A percentile compares a stretch with the other conserved stretches of the same genome.
Conservation (phyloP, 2,888 invertebrate species). For the Diloba caeruleocephala region DNA sequence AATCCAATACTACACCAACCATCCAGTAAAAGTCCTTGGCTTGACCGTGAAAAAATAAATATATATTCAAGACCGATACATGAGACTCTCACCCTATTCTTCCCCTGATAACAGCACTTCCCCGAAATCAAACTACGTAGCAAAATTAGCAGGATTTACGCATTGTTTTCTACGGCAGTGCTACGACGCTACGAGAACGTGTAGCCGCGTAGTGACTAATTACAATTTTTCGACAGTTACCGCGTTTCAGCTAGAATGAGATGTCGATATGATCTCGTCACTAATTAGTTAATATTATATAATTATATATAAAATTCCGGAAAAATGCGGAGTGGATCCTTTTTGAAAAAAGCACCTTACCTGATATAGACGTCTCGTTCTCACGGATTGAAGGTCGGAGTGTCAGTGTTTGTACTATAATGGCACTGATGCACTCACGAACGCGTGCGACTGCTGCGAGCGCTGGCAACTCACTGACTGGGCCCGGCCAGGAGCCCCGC, state of each 20-base stretch:
- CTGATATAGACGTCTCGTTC: conserved; percentile 86
- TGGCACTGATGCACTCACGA: conserved; percentile 77
- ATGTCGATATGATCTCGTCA: conserved; percentile 38
- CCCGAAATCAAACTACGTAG: conserved; percentile 41
- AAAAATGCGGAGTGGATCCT: conserved; percentile 39
- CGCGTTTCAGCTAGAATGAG: conserved; percentile 33
- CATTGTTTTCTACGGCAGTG: conserved; percentile 57
- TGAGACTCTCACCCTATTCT: conserved; percentile 9
- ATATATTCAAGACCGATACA: conserved; percentile 31
- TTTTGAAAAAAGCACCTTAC: conserved; percentile 71
- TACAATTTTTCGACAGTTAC: conserved; percentile 40
- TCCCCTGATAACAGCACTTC: conserved; percentile 36
- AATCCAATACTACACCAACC: conserved; percentile 40
- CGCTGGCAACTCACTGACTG: conserved; percentile 81
- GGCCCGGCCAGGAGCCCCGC: conserved; percentile 84
- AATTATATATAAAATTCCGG: conserved; percentile 38
- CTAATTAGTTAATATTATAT: conserved; percentile 55
- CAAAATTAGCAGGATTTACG: conserved; percentile 41
- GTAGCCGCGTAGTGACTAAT: conserved; percentile 57
- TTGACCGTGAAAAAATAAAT: conserved; percentile 78
- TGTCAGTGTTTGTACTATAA: conserved; percentile 68
- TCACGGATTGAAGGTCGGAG: conserved; percentile 86
- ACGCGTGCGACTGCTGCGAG: conserved; percentile 72
- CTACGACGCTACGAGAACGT: conserved; percentile 54
- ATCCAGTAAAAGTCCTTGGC: conserved; percentile 72